Base-by-base conservation (phyloP, 2,797 vertebrate genomes). In the Coilia nasus region DNA sequence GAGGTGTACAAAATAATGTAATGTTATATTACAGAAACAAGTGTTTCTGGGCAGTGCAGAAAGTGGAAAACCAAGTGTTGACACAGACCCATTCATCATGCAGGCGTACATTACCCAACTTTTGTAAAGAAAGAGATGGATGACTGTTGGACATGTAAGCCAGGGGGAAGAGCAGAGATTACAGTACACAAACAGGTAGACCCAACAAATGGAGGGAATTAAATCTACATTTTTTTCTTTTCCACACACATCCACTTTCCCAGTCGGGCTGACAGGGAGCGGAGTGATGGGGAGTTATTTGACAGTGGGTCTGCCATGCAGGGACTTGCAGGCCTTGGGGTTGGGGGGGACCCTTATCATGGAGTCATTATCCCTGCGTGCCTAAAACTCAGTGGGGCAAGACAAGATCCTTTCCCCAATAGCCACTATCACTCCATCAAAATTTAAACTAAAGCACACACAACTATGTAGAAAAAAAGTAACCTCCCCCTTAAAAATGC, bases 341-440 rank as follows among this genome's bases (percentile, higher is more conserved):
- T 10, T 47, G 10, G 46, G 50, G 41, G 9, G 71, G 31, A 84
- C 84, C 84, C 85, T 86, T 84, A 82, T 47, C 50, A 64, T 67
- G 85, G 35, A 86, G 9, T 83, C 85, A 85, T 90, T 87, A 88
- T n/a, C 84, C 59, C 82, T 59, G 28, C 80, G 88, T 90, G 60
- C 89, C 88, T 54, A 85, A 81, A 64, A 87, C 35, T 84, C 88
- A 88, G 75, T 62, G 31, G 67, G 19, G 59, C 85, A 81, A 56
- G 81, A 54, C 60, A 57, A 85, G 78, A 64, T 82, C 84, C 80
- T 81, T n/a, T 62, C 12, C 6, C 59, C 78, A 47, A 78, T 50
- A 54, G 67, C 81, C 67, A 64, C 31, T 19, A 28, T 54, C 54
- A 3, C 71, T 17, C 46, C 10, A 21, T 47, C 9, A n/a, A 21